Evolutionary conservation across 2,888 invertebrate species (phyloP), one percentile per base, ranked within the genome.

Genomic region (Xanthostigma xanthostigma): DNA sequence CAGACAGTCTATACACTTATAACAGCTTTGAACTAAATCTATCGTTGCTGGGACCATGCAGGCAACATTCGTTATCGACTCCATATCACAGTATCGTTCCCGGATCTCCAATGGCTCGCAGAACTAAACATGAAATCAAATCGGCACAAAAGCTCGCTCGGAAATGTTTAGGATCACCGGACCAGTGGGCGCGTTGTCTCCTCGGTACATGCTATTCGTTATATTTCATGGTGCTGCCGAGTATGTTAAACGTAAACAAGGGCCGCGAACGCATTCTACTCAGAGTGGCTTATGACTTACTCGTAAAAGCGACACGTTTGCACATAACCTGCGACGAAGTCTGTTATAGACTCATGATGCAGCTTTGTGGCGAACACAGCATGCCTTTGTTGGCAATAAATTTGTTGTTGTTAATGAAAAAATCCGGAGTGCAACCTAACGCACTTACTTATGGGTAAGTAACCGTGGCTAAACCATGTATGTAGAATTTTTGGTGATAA

Each of bases 321-420:
- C 77, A 84, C 59, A 78, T 95, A 52, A 84, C 86, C 38, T 89
- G 90, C 60, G 96, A 96, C 70, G 96, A 96, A 75, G 90, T 97
- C 45, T 97, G 97, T 69, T 98, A 96, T 67, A 79, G 98, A 51
- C 88, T 96, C 46, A 88, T 98, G 83, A 95, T 98, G 91, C 95
- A 97, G 67, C 73, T 98, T 27, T 98, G 97, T 68, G 95, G 97
- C 8, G 82, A 89, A 54, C 90, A 95, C 64, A 89, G 90, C 49
- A 78, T 92, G 61, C 97, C 98, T 0, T 84, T 93, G 49, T 69
- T 98, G 59, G 97, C 98, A 2, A 95, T 97, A 1, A 91, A 93
- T 60, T 70, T 91, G 44, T 70, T 91, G 57, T 85, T 90, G 61
- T 78, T 91, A 41, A 94, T 95, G 93, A 93, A 93, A 65, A 79